These are phyloP conservation scores for Sebastes steindachneri DNA, from an alignment of 2,797 vertebrate species.

Conservation along the genomic window DNA sequence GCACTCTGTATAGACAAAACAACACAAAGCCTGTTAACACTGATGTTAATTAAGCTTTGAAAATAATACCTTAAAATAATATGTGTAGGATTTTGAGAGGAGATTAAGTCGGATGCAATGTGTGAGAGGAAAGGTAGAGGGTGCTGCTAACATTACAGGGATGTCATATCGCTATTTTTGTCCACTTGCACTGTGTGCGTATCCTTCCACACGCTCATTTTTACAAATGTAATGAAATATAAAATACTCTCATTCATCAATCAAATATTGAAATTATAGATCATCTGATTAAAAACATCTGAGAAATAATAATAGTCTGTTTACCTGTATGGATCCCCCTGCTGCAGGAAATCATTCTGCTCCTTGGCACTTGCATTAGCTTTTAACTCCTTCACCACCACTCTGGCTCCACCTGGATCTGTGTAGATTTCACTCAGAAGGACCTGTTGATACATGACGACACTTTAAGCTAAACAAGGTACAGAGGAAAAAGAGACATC, in stretches of 20 bases:
- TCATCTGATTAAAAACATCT: background rate
- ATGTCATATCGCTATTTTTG: conserved; percentile 8
- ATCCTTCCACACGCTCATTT: background rate
- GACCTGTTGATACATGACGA: conserved; percentile 81
- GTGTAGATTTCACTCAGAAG: conserved; percentile 95
- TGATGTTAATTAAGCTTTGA: background rate
- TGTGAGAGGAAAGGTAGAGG: conserved; percentile 47
- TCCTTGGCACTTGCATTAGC: conserved; percentile 92
- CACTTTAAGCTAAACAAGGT: background rate
- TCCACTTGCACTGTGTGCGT: background rate
- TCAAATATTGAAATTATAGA: background rate
- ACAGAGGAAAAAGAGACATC: background rate
- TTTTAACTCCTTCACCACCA: conserved; percentile 95
- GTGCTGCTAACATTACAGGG: conserved; percentile 37
- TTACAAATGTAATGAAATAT: background rate
- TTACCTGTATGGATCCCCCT: conserved; percentile 95
- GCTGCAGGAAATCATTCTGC: conserved; percentile 93
- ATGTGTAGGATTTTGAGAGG: background rate
- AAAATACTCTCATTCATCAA: background rate
- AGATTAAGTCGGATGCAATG: conserved; percentile 17
- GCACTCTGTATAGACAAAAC: conserved; percentile 73
- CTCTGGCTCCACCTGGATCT: conserved; percentile 89
- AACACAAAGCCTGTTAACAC: background rate
- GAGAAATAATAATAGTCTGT: background rate
- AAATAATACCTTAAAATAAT: background rate